Conservation (phyloP, 2,797 vertebrate species). For the Sebastes melanostomus region DNA sequence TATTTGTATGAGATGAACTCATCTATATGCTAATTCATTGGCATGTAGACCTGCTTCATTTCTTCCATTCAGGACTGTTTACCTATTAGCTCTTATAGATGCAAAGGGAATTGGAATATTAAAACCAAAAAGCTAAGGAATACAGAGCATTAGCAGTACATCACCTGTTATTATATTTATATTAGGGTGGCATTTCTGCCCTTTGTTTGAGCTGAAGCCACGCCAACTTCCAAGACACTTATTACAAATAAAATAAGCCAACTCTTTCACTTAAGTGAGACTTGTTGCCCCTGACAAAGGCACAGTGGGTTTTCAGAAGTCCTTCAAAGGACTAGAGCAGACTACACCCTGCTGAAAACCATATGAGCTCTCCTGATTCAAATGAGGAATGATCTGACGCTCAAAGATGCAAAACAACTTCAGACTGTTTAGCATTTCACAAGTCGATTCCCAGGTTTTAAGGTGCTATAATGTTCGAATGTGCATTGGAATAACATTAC, state of each 20-base stretch:
- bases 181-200: constrained; percentile 70
- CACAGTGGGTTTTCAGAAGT: constrained; percentile 40
- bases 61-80: constrained; percentile 94
- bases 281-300: constrained; percentile 64
- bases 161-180: constrained; percentile 81
- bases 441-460: constrained; percentile 32
- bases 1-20: constrained; percentile 97
- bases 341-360: constrained; percentile 29
- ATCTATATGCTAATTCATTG: constrained; percentile 99
- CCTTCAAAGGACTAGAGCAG: constrained; percentile 29
- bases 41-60: constrained; percentile 94
- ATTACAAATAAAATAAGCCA: constrained; percentile 69
- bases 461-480: constrained; percentile 17
- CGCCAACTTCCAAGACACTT: constrained; percentile 55
- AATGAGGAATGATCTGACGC: constrained; percentile 38
- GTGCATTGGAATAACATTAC: neutral
- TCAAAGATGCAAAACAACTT: constrained; percentile 32
- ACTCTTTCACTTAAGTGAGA: constrained; percentile 60
- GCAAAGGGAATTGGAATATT: constrained; percentile 84
- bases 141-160: constrained; percentile 80
- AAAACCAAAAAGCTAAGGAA: constrained; percentile 77
- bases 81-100: constrained; percentile 89
- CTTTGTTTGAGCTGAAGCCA: constrained; percentile 79
- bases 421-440: constrained; percentile 39
- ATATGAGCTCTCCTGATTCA: constrained; percentile 34